A percentile compares a stretch with the other conserved stretches of the same genome.
Conservation (phyloP, 2,797 vertebrate species). For the Odontamblyopus rebecca region DNA sequence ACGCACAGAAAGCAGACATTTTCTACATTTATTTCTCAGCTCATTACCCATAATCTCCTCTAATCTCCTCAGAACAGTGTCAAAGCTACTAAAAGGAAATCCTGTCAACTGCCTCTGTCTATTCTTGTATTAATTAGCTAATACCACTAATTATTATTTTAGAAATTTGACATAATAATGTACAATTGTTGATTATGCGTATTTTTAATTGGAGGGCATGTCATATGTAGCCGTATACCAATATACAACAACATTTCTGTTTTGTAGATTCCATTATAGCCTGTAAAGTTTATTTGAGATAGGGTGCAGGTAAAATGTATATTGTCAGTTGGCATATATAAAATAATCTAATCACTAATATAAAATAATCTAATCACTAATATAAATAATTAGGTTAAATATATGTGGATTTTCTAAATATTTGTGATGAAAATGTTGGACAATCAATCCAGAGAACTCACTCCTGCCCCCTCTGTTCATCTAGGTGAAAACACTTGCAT, state of each 20-base stretch:
- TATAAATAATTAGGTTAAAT: too few species aligned
- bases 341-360: too few species aligned
- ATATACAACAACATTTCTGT: too few species aligned
- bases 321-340: too few species aligned
- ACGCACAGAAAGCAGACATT: conserved; percentile 37
- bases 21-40: conserved; percentile 44
- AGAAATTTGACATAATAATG: conserved; percentile 53
- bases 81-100: conserved; percentile 16
- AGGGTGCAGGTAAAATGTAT: too few species aligned
- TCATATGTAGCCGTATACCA: too few species aligned
- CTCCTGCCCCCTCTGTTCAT: not conserved
- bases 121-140: conserved; percentile 41
- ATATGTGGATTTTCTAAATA: too few species aligned
- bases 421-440: too few species aligned
- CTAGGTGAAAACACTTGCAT: conserved; percentile 78
- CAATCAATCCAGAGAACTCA: not conserved
- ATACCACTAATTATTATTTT: conserved; percentile 51
- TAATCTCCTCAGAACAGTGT: conserved; percentile 47
- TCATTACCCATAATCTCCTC: conserved; percentile 55
- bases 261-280: too few species aligned
- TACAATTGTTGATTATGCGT: not conserved
- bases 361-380: too few species aligned
- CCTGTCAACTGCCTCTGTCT: conserved; percentile 3
- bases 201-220: too few species aligned
- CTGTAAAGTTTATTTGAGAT: too few species aligned